Percentiles rank a stretch among this genome's conserved stretches.
These are phyloP conservation scores for Mesocricetus auratus DNA, from an alignment of 2,113 vertebrate genomes.

Conservation along the genomic window DNA sequence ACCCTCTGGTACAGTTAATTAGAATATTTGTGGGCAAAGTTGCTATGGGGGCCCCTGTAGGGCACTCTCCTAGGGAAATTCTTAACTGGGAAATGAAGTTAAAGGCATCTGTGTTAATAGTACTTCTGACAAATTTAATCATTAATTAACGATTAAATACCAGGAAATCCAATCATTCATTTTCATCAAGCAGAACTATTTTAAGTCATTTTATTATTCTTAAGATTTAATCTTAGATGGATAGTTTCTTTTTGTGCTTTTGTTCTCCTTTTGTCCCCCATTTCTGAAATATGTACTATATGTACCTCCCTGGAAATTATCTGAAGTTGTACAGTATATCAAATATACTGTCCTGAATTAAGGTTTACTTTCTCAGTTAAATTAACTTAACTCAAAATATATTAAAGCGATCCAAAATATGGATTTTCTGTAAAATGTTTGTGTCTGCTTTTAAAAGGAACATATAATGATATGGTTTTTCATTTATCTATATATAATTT, in stretches of 20 bases:
- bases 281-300: background rate
- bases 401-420: background rate
- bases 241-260: background rate
- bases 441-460: background rate
- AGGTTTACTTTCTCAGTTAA: background rate
- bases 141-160: conserved; percentile 69
- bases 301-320: background rate
- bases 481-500: no score
- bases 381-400: conserved; percentile 1
- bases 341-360: background rate
- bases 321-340: background rate
- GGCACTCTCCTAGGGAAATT: conserved; percentile 77
- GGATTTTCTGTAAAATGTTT: background rate
- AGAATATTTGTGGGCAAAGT: conserved; percentile 82
- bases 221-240: background rate
- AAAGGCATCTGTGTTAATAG: conserved; percentile 62
- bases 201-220: conserved; percentile 55
- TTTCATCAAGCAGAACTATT: conserved; percentile 59
- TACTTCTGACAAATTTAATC: conserved; percentile 76
- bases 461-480: background rate
- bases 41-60: conserved; percentile 74
- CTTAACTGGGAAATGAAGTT: conserved; percentile 78
- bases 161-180: conserved; percentile 72
- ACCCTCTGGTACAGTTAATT: conserved; percentile 87
- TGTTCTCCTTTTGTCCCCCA: background rate